These are phyloP conservation scores for Ceramica pisi DNA, from an alignment of 2,888 invertebrate species.

Conservation along the genomic window DNA sequence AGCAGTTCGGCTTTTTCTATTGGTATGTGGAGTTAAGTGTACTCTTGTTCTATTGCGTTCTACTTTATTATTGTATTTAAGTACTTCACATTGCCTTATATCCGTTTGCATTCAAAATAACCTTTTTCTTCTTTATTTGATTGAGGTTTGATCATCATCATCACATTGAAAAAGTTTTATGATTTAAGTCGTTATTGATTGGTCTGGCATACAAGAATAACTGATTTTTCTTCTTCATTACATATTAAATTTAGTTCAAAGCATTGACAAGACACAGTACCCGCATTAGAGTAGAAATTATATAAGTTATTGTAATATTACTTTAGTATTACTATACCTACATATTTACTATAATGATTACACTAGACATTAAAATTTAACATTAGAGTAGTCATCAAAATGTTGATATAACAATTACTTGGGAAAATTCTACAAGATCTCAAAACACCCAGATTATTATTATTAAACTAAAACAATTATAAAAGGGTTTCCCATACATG, in stretches of 20 bases:
- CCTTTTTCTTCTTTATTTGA: too few species aligned
- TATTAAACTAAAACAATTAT: constrained; percentile 47
- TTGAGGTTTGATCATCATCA: not conserved
- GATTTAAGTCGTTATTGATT: not conserved
- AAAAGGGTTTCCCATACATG: constrained; percentile 35
- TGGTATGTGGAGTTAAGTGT: not conserved
- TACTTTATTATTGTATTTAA: not conserved
- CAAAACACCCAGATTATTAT: constrained; percentile 34
- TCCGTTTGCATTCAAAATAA: not conserved
- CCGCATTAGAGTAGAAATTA: too few species aligned
- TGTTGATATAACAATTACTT: constrained; percentile 11
- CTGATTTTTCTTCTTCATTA: not conserved
- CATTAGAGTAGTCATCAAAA: not conserved
- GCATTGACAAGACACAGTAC: not conserved
- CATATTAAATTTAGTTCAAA: not conserved
- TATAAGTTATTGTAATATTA: not conserved
- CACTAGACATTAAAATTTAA: not conserved
- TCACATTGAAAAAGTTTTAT: not conserved
- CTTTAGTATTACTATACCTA: not conserved
- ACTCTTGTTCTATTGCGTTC: constrained; percentile 15
- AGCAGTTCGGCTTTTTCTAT: constrained; percentile 1
- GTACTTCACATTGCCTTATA: not conserved
- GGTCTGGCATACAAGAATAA: not conserved
- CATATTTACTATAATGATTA: not conserved
- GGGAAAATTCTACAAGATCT: constrained; percentile 1